These are phyloP conservation scores for Hiodon alosoides DNA, from an alignment of 2,113 vertebrate species.

Conservation along the genomic window DNA sequence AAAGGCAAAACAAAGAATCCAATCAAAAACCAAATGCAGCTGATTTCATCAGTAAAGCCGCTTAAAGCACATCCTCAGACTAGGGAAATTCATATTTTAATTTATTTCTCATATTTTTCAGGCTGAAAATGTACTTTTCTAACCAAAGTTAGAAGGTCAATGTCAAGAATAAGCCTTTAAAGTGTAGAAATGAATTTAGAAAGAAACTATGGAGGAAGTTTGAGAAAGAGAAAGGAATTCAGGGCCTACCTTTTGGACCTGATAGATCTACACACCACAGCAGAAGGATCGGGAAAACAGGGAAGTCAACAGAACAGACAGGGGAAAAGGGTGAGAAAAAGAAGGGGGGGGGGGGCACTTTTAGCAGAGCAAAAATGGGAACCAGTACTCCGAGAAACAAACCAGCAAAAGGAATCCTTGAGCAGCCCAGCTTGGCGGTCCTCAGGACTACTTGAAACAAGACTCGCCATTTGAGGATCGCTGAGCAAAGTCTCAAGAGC, in stretches of 20 bases:
- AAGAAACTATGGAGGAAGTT: too few relatives aligned
- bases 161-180: too few relatives aligned
- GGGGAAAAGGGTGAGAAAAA: neutral
- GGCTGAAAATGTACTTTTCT: too few relatives aligned
- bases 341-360: too few relatives aligned
- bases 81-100: too few relatives aligned
- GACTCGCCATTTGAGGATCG: conserved; percentile 16
- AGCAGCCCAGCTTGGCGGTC: neutral
- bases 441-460: neutral
- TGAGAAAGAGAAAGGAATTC: conserved; percentile 23
- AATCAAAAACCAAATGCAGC: too few relatives aligned
- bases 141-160: too few relatives aligned
- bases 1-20: neutral
- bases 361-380: too few relatives aligned
- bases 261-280: conserved; percentile 77
- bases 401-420: conserved; percentile 1
- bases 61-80: too few relatives aligned
- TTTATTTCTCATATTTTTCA: too few relatives aligned
- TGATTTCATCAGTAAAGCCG: too few relatives aligned
- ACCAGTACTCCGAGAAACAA: neutral
- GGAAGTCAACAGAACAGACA: conserved; percentile 31
- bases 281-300: conserved; percentile 28
- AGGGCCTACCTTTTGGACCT: conserved; percentile 93
- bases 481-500: neutral
- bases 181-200: too few relatives aligned